Percentiles rank a stretch among this genome's conserved stretches.
These are phyloP conservation scores for Drusus annulatus DNA, from an alignment of 1,140 invertebrate genomes.

Conservation along the genomic window DNA sequence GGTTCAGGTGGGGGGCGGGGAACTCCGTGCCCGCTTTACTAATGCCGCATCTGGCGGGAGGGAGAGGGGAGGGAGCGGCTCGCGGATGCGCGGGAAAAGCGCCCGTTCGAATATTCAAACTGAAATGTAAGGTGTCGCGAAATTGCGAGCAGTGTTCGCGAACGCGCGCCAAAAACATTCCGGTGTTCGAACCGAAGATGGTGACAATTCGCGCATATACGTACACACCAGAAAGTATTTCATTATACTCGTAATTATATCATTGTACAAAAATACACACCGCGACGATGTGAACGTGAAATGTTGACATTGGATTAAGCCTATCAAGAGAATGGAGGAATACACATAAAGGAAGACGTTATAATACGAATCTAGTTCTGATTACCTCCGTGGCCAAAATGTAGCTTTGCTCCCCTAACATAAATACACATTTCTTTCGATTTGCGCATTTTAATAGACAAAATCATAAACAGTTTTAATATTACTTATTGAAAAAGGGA, in stretches of 20 bases:
- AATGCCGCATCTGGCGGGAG: conserved; percentile 32
- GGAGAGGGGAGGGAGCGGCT: conserved; percentile 13
- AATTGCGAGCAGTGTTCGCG: conserved; percentile 14
- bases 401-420: too few relatives aligned
- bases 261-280: too few relatives aligned
- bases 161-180: conserved; percentile 25
- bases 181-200: background rate
- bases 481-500: too few relatives aligned
- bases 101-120: conserved; percentile 37
- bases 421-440: too few relatives aligned
- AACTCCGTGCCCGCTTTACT: conserved; percentile 59
- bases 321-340: too few relatives aligned
- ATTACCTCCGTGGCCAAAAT: too few relatives aligned
- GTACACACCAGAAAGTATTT: too few relatives aligned
- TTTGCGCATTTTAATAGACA: too few relatives aligned
- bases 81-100: conserved; percentile 25
- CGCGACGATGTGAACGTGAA: background rate
- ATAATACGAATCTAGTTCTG: too few relatives aligned
- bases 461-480: too few relatives aligned
- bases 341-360: too few relatives aligned
- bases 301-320: background rate
- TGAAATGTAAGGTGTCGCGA: conserved; percentile 32
- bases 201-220: background rate
- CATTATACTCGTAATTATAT: too few relatives aligned
- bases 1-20: conserved; percentile 64